Percentiles rank a stretch among this genome's conserved stretches.
Evolutionary conservation across 2,113 vertebrate species (phyloP).

Genomic region (Corythaixoides concolor): DNA sequence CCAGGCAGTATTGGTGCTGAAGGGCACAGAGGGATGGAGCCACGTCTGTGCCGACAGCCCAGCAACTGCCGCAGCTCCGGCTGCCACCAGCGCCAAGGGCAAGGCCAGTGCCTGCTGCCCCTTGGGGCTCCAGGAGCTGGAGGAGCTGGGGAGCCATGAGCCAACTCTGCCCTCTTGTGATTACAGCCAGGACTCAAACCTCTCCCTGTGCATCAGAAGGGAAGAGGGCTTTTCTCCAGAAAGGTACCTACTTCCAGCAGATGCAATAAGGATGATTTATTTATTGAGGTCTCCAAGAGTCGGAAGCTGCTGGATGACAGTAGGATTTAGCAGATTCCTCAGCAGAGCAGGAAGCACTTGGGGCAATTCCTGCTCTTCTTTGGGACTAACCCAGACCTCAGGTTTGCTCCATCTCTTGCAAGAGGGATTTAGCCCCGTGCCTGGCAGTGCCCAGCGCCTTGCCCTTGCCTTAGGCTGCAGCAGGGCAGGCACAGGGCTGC

Average conservation of each 20-base stretch:
- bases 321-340: neutral
- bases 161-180: constrained; percentile 61
- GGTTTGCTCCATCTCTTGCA: neutral
- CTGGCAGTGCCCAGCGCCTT: neutral
- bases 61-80: fast-evolving
- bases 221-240: neutral
- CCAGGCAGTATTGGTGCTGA: neutral
- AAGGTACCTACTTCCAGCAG: neutral
- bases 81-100: neutral
- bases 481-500: neutral
- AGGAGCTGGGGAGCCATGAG: neutral
- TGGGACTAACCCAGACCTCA: neutral
- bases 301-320: fast-evolving
- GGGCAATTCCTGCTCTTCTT: neutral
- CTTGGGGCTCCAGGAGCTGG: neutral
- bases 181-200: neutral
- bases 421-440: neutral
- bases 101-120: neutral
- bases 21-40: neutral
- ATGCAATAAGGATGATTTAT: fast-evolving
- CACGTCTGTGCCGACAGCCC: neutral
- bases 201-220: neutral
- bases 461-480: neutral
- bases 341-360: neutral
- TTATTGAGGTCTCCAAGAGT: neutral